Percentiles rank a stretch among this genome's conserved stretches.
Evolutionary conservation across 2,888 invertebrate species (phyloP).

Genomic region (Catocala sponsa): DNA sequence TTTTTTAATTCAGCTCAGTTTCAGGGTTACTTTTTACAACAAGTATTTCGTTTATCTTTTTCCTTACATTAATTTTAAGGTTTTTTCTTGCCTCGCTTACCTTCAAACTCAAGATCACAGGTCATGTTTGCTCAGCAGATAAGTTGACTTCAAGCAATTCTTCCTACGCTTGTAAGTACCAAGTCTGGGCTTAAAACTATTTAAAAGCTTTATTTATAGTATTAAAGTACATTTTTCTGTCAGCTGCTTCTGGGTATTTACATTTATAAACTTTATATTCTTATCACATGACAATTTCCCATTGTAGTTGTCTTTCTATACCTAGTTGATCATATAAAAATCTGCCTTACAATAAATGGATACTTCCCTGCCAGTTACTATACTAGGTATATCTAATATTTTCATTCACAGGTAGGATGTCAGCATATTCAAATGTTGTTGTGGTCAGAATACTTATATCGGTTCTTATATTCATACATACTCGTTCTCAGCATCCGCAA

Average conservation of each 20-base stretch:
- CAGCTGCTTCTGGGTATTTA: too few relatives aligned
- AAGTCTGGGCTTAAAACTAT: too few relatives aligned
- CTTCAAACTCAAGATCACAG: constrained; percentile 1
- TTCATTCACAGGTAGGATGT: constrained; percentile 4
- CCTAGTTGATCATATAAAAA: too few relatives aligned
- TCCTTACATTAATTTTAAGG: neutral
- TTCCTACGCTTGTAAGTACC: neutral
- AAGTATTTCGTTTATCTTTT: constrained; percentile 1
- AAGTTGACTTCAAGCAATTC: neutral
- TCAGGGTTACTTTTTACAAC: neutral
- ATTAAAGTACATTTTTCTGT: too few relatives aligned
- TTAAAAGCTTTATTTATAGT: too few relatives aligned
- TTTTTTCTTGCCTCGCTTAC: constrained; percentile 1
- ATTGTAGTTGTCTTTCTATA: too few relatives aligned
- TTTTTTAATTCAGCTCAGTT: neutral
- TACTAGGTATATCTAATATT: too few relatives aligned
- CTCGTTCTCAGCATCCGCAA: constrained; percentile 1
- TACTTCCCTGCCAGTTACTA: too few relatives aligned
- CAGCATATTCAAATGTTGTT: neutral
- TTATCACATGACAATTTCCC: too few relatives aligned
- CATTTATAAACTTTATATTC: too few relatives aligned
- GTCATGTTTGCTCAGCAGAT: constrained; percentile 11
- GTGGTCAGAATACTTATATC: constrained; percentile 8
- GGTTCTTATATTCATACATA: constrained; percentile 5
- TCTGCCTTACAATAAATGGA: too few relatives aligned